phyloP scores from a whole-genome alignment of 2,113 vertebrate species.

The Lasiurus cinereus region DNA sequence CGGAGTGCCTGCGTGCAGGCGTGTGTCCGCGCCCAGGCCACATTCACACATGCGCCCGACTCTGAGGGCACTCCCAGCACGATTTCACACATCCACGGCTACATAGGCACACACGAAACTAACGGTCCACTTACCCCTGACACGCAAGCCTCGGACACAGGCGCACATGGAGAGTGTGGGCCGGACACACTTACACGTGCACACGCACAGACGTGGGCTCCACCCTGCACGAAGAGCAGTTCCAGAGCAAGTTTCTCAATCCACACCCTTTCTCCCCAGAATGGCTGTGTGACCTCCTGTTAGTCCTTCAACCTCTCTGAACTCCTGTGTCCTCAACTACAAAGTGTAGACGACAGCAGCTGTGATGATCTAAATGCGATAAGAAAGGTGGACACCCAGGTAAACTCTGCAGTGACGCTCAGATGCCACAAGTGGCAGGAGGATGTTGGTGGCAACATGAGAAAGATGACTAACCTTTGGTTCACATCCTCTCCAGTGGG shows the following conservation, averaged over 20 bases:
- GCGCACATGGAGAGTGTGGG: not conserved
- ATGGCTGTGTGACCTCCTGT: not conserved
- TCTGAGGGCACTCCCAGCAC: not conserved
- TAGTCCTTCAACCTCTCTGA: not conserved
- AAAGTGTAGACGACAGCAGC: not conserved
- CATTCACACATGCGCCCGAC: not conserved
- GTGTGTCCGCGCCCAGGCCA: not conserved
- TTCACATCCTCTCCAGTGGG: not conserved
- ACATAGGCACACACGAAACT: not conserved
- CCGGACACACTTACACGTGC: rapidly evolving
- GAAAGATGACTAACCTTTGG: not conserved
- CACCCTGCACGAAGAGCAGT: not conserved
- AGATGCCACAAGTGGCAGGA: not conserved
- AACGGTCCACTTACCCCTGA: rapidly evolving
- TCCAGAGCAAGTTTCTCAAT: not conserved
- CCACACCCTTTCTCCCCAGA: not conserved
- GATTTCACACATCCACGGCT: not conserved
- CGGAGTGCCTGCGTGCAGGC: not conserved
- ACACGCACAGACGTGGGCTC: not conserved
- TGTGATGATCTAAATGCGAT: not conserved
- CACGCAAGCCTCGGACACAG: not conserved
- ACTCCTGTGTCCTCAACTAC: not conserved
- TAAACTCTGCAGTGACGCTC: not conserved
- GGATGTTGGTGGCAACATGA: not conserved
- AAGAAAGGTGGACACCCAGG: not conserved